Percentiles rank a stretch among this genome's conserved stretches.
Evolutionary conservation across 1,140 invertebrate genomes (phyloP).

Genomic region (Macrobrachium nipponense): DNA sequence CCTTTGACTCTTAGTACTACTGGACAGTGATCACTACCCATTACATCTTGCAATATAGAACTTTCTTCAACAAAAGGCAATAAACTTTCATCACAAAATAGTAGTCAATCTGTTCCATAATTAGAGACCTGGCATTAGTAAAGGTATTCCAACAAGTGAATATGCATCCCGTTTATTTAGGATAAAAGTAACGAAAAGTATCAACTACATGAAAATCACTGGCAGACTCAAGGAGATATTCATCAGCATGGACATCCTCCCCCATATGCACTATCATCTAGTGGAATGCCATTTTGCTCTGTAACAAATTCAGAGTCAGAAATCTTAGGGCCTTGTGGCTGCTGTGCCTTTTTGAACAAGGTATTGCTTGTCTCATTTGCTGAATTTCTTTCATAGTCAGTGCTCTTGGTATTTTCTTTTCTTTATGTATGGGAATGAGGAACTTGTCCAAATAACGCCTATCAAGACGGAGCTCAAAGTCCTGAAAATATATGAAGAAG

Average conservation of each 20-base stretch:
- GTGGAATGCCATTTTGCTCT: too few relatives aligned
- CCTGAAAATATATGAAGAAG: conserved; percentile 13
- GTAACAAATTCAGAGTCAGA: too few relatives aligned
- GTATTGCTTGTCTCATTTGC: background rate
- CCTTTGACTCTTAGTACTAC: conserved; percentile 69
- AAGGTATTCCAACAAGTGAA: conserved; percentile 74
- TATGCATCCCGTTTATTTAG: conserved; percentile 68
- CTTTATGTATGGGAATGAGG: conserved; percentile 24
- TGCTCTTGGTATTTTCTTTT: background rate
- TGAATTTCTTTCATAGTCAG: too few relatives aligned
- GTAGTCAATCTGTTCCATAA: conserved; percentile 74
- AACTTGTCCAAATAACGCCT: conserved; percentile 52
- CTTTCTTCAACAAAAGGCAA: conserved; percentile 67
- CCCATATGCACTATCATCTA: background rate
- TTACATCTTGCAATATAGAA: conserved; percentile 70
- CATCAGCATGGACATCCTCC: conserved; percentile 19
- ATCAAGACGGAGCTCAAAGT: conserved; percentile 53
- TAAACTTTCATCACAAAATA: conserved; percentile 69
- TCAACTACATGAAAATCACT: conserved; percentile 69
- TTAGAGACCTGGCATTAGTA: conserved; percentile 72
- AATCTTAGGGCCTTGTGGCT: background rate
- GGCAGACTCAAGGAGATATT: conserved; percentile 25
- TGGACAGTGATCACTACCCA: conserved; percentile 76
- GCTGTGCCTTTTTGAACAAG: background rate
- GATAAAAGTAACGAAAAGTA: conserved; percentile 72